Evolutionary conservation across 2,797 vertebrate species (phyloP).

Genomic region (Enteromius radiatus): DNA sequence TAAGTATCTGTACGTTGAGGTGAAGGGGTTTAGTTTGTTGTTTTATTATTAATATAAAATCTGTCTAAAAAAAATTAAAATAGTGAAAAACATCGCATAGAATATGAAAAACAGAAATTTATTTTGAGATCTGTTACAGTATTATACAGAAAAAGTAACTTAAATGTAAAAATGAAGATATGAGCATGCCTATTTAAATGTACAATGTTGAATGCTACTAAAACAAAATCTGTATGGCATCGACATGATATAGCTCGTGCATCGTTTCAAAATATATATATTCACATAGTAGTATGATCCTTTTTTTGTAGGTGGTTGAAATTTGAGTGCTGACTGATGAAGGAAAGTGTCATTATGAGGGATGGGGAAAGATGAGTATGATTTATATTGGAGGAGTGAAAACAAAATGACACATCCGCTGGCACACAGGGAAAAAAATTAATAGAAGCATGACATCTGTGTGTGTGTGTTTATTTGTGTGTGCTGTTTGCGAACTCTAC

Average conservation of each 20-base stretch:
- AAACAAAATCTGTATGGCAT: no score
- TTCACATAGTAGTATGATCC: no score
- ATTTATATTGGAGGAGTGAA: background rate
- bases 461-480: background rate
- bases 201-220: background rate
- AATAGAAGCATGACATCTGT: background rate
- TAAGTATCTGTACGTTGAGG: background rate
- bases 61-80: background rate
- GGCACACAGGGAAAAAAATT: background rate
- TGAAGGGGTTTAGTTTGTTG: background rate
- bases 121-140: background rate
- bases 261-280: background rate
- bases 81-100: background rate
- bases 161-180: background rate
- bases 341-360: background rate
- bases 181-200: background rate
- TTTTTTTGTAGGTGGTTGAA: background rate
- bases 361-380: background rate
- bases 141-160: background rate
- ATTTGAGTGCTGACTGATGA: background rate
- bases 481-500: background rate
- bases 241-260: background rate
- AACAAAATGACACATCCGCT: background rate
- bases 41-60: background rate
- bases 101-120: background rate